Percentiles rank a stretch among this genome's conserved stretches.
Evolutionary conservation across 2,888 invertebrate species (phyloP).

Genomic region (Tetanocera ferruginea): DNA sequence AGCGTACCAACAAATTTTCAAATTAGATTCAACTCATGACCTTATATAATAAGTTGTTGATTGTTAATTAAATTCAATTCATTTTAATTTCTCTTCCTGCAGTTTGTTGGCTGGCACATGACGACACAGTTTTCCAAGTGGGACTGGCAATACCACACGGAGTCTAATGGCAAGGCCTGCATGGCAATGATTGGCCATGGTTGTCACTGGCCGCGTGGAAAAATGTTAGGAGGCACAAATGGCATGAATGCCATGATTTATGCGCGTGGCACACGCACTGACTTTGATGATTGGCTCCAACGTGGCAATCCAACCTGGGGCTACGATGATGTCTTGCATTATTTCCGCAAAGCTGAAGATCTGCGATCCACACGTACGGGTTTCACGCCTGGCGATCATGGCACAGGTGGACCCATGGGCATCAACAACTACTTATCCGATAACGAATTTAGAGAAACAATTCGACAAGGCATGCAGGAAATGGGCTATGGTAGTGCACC

Average conservation of each 20-base stretch:
- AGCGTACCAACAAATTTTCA: no score
- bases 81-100: not conserved
- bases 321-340: constrained; percentile 82
- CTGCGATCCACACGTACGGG: constrained; percentile 72
- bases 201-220: constrained; percentile 75
- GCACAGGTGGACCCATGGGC: constrained; percentile 74
- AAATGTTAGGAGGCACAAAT: constrained; percentile 78
- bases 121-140: constrained; percentile 65
- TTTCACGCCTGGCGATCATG: constrained; percentile 71
- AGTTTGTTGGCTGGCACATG: constrained; percentile 68
- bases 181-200: constrained; percentile 65
- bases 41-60: no score
- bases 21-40: no score
- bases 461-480: constrained; percentile 84
- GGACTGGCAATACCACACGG: constrained; percentile 68
- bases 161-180: constrained; percentile 66
- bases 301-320: constrained; percentile 79
- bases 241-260: constrained; percentile 79
- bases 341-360: constrained; percentile 85
- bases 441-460: constrained; percentile 77
- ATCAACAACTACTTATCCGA: constrained; percentile 77
- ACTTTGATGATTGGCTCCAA: constrained; percentile 77
- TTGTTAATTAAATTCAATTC: no score
- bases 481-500: constrained; percentile 83
- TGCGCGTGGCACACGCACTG: constrained; percentile 76